These are phyloP conservation scores for Eudyptes chrysolophus DNA, from an alignment of 2,113 vertebrate species.

Conservation along the genomic window DNA sequence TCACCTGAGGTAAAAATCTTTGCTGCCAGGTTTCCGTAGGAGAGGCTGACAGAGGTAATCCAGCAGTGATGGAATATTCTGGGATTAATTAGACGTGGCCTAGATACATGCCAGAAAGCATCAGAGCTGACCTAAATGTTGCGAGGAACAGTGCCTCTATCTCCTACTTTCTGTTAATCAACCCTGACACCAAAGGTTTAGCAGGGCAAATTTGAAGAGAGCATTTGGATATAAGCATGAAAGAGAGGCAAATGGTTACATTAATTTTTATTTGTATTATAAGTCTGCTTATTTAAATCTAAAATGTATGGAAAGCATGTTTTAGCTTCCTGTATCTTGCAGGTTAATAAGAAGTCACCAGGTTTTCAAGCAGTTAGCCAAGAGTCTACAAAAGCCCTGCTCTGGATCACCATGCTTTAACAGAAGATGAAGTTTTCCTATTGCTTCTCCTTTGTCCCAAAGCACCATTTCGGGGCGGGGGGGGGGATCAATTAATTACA, in stretches of 20 bases:
- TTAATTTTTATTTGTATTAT: neutral
- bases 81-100: constrained; percentile 12
- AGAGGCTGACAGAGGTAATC: constrained; percentile 5
- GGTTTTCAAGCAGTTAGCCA: constrained; percentile 7
- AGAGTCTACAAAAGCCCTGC: neutral
- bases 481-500: neutral
- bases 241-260: neutral
- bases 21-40: neutral
- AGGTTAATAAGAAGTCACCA: neutral
- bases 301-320: neutral
- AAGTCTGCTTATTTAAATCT: neutral
- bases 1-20: neutral
- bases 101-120: neutral
- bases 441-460: neutral
- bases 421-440: neutral
- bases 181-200: neutral
- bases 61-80: neutral
- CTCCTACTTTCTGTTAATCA: neutral
- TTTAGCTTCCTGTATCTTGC: neutral
- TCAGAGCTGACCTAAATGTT: neutral
- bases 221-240: neutral
- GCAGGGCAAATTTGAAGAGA: neutral
- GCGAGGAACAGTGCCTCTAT: neutral
- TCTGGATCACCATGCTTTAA: neutral
- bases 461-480: neutral